Conservation (phyloP, 2,797 vertebrate genomes). For the Eulemur coronatus region DNA sequence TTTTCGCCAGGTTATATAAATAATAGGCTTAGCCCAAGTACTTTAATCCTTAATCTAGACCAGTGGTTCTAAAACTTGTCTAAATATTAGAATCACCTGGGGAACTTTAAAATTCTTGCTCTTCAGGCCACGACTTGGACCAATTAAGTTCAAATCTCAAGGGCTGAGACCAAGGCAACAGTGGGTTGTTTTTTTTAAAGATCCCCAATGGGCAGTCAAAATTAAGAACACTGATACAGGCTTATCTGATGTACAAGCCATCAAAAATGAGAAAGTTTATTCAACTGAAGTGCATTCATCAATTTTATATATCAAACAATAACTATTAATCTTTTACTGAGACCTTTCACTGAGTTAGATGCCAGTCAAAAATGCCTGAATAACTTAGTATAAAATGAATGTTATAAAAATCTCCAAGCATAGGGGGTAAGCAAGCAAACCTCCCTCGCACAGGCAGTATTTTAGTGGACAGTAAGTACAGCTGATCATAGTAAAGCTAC, state of each 20-base stretch:
- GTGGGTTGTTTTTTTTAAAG: background rate
- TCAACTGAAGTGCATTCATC: background rate
- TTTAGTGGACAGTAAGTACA: background rate
- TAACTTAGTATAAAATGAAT: background rate
- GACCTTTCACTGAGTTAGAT: background rate
- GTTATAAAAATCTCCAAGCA: background rate
- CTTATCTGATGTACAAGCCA: background rate
- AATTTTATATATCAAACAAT: background rate
- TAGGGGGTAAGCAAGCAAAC: background rate
- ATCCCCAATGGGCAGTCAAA: background rate
- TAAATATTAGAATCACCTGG: conserved; percentile 37
- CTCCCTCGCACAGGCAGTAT: background rate
- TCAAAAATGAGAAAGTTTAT: conserved; percentile 18
- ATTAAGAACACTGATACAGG: background rate
- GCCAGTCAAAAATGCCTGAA: background rate
- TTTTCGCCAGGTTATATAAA: conserved; percentile 35
- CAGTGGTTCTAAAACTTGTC: conserved; percentile 13
- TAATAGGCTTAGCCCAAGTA: conserved; percentile 7
- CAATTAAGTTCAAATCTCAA: conserved; percentile 12
- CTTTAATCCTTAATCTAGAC: conserved; percentile 46
- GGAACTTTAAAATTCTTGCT: conserved; percentile 29
- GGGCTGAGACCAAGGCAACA: background rate
- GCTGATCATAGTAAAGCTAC: background rate
- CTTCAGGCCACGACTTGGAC: background rate
- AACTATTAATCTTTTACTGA: background rate